These are phyloP conservation scores for Notechis scutatus DNA, from an alignment of 2,113 vertebrate genomes.

Conservation along the genomic window DNA sequence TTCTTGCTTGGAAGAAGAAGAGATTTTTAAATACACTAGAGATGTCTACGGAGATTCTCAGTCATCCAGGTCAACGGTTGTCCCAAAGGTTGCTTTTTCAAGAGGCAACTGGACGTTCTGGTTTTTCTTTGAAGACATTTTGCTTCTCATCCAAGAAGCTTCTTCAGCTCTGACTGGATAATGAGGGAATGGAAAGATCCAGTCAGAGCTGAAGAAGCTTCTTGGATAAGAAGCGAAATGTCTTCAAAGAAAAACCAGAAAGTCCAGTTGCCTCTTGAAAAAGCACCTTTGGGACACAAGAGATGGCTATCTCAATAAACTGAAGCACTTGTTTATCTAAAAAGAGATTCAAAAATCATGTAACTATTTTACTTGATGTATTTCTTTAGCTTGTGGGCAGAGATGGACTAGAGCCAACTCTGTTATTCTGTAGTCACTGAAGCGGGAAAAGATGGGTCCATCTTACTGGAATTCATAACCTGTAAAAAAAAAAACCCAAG, in stretches of 20 bases:
- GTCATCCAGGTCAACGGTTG: too few species aligned
- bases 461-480: neutral
- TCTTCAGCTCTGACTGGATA: too few species aligned
- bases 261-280: too few species aligned
- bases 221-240: too few species aligned
- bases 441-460: neutral
- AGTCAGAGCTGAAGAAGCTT: too few species aligned
- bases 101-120: too few species aligned
- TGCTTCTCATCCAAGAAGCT: too few species aligned
- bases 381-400: neutral
- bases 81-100: too few species aligned
- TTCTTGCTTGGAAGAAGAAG: neutral
- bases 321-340: neutral
- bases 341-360: neutral
- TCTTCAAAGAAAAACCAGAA: too few species aligned
- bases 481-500: neutral
- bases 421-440: neutral
- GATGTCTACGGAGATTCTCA: too few species aligned
- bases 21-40: neutral
- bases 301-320: neutral
- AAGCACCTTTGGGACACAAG: neutral
- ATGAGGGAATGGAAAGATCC: too few species aligned
- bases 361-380: neutral
- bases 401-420: neutral
- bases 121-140: too few species aligned